phyloP scores from a whole-genome alignment of 1,140 invertebrate genomes.

The Augochlora pura region DNA sequence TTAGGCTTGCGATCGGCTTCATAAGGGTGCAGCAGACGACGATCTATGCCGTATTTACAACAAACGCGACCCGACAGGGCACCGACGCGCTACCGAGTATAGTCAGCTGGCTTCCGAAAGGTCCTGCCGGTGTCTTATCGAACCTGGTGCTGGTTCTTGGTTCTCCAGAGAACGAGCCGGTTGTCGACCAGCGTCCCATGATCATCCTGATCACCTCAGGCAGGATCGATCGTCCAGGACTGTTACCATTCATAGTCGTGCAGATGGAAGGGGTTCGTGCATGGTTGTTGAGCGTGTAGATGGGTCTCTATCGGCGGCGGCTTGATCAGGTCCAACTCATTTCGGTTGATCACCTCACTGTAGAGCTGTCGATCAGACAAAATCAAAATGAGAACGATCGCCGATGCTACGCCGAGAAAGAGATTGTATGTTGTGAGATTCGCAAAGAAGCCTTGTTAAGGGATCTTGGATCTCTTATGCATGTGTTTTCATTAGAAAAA shows the following conservation, averaged over 20 bases:
- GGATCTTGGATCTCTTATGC: no score
- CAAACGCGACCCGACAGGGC: neutral
- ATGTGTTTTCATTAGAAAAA: no score
- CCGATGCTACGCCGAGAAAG: no score
- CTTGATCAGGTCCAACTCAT: slow-evolving; percentile 69
- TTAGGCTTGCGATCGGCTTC: no score
- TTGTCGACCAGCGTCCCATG: slow-evolving; percentile 11
- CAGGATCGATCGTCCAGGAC: slow-evolving; percentile 37
- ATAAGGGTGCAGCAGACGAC: neutral
- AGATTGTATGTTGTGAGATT: neutral
- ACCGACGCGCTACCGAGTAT: neutral
- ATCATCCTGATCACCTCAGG: slow-evolving; percentile 23
- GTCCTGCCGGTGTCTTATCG: neutral
- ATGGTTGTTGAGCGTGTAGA: slow-evolving; percentile 75
- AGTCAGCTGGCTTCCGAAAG: neutral
- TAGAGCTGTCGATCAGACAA: slow-evolving; percentile 65
- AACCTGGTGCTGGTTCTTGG: slow-evolving; percentile 2
- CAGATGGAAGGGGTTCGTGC: slow-evolving; percentile 77
- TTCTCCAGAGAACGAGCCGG: slow-evolving; percentile 12
- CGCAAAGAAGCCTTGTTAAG: neutral
- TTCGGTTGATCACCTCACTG: slow-evolving; percentile 69
- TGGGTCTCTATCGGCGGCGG: slow-evolving; percentile 70
- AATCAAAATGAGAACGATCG: neutral
- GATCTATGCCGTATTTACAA: no score
- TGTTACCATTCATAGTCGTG: slow-evolving; percentile 76